These are phyloP conservation scores for Sebastolobus altivelis DNA, from an alignment of 2,797 vertebrate genomes.

Conservation along the genomic window DNA sequence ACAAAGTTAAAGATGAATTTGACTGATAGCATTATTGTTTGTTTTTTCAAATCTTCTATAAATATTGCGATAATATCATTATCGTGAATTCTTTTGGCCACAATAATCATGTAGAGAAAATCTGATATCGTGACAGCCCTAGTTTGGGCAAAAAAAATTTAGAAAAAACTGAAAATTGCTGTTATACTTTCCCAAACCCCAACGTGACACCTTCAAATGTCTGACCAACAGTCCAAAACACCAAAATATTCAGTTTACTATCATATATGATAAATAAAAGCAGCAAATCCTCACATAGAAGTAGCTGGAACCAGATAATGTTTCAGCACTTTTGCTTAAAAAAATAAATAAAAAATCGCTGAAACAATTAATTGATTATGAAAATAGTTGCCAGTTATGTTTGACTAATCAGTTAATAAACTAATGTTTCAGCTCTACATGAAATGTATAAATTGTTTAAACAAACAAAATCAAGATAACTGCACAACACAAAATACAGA, in stretches of 20 bases:
- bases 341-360: no score
- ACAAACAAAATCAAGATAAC: background rate
- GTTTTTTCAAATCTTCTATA: no score
- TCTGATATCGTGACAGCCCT: no score
- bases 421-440: background rate
- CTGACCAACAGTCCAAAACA: no score
- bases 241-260: background rate
- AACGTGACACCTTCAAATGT: background rate
- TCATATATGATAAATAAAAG: background rate
- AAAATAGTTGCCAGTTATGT: no score
- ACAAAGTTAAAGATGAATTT: no score
- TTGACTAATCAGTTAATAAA: no score
- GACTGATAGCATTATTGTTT: no score
- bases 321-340: no score
- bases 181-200: background rate
- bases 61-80: no score
- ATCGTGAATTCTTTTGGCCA: no score
- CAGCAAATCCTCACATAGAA: background rate
- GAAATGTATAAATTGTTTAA: background rate
- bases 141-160: background rate
- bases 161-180: background rate
- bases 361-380: no score
- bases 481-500: background rate
- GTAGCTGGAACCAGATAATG: background rate
- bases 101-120: rapidly evolving